Percentiles rank a stretch among this genome's conserved stretches.
Conservation (phyloP, 2,113 vertebrate genomes). For the Xyliphius kryptos region DNA sequence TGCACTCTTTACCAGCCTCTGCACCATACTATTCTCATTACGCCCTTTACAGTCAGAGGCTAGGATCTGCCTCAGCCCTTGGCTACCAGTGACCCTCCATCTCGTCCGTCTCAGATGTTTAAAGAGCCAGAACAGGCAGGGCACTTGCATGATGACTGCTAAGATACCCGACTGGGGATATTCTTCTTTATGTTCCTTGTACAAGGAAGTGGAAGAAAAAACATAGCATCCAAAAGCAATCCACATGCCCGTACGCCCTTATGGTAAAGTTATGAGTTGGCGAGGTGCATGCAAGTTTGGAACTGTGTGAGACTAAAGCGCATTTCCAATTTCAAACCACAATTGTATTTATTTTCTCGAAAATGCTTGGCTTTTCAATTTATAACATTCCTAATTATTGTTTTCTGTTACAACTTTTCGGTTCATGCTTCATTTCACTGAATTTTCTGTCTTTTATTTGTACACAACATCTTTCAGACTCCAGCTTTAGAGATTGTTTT, state of each 20-base stretch:
- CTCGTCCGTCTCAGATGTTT: slow-evolving; percentile 10
- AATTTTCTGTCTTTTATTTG: slow-evolving; percentile 17
- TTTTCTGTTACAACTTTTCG: slow-evolving; percentile 31
- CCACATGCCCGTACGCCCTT: slow-evolving; percentile 2
- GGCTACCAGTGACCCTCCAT: slow-evolving; percentile 78
- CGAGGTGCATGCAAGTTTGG: slow-evolving; percentile 50
- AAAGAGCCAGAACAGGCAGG: slow-evolving; percentile 18
- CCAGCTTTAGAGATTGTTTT: slow-evolving; percentile 17
- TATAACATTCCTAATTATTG: slow-evolving; percentile 40
- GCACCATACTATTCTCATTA: slow-evolving; percentile 94
- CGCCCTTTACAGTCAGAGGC: slow-evolving; percentile 91
- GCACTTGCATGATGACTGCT: slow-evolving; percentile 32
- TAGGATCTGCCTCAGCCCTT: slow-evolving; percentile 84
- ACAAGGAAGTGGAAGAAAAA: slow-evolving; percentile 3
- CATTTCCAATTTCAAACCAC: slow-evolving; percentile 46
- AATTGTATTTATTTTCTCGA: slow-evolving; percentile 84
- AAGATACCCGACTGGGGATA: slow-evolving; percentile 19
- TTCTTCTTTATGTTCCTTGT: neutral
- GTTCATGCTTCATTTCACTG: slow-evolving; percentile 30
- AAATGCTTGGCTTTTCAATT: slow-evolving; percentile 73
- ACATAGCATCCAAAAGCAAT: slow-evolving; percentile 1
- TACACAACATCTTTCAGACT: slow-evolving; percentile 35
- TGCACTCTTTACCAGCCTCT: slow-evolving; percentile 77
- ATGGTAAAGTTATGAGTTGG: slow-evolving; percentile 1
- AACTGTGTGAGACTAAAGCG: slow-evolving; percentile 24